phyloP scores from a whole-genome alignment of 1,140 invertebrate genomes.

The Kradibia gibbosae region DNA sequence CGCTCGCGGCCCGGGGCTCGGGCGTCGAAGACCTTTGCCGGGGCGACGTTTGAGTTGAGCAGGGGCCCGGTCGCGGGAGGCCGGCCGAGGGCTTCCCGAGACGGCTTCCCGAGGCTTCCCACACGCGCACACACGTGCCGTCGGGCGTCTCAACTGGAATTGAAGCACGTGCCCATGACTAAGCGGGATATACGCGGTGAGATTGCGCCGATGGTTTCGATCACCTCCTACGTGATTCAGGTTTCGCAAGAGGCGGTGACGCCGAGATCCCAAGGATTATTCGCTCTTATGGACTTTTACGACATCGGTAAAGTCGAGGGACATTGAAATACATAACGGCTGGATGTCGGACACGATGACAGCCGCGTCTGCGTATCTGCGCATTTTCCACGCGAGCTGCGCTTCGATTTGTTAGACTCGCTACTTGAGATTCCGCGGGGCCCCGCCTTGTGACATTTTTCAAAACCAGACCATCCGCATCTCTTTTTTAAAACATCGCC shows the following conservation, averaged over 20 bases:
- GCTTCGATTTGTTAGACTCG: conserved; percentile 29
- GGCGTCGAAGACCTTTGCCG: not conserved
- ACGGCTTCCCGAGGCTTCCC: no score
- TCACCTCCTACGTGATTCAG: conserved; percentile 13
- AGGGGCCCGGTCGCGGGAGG: no score
- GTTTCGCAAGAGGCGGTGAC: conserved; percentile 22
- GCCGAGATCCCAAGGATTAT: conserved; percentile 18
- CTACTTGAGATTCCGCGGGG: not conserved
- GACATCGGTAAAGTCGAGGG: not conserved
- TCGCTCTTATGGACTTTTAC: conserved; percentile 33
- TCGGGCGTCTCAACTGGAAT: not conserved
- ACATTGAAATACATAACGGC: not conserved
- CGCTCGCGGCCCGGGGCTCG: no score
- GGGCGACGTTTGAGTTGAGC: not conserved
- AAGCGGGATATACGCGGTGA: not conserved
- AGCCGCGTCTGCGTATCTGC: not conserved
- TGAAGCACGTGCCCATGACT: not conserved
- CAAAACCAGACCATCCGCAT: no score
- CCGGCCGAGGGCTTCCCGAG: no score
- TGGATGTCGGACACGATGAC: conserved; percentile 26
- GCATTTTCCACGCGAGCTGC: not conserved
- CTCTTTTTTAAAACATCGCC: not conserved
- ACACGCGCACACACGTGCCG: not conserved
- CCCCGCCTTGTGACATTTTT: not conserved
- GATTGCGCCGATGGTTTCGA: not conserved